phyloP scores from a whole-genome alignment of 2,888 invertebrate species.

The Xestia ashworthii region DNA sequence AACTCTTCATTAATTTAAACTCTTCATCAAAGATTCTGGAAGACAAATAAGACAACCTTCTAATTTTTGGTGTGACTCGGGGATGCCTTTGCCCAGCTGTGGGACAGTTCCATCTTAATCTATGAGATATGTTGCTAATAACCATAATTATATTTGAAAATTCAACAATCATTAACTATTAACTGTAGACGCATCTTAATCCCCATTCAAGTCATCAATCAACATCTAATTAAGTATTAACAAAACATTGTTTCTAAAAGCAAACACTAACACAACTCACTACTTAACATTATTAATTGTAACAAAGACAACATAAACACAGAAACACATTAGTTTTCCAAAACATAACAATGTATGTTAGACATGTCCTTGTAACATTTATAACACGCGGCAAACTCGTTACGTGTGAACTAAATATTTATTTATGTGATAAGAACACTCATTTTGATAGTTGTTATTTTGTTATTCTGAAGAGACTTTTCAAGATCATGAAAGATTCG shows the following conservation, averaged over 20 bases:
- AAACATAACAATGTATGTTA: constrained; percentile 36
- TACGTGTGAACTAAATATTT: constrained; percentile 29
- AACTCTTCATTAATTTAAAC: neutral
- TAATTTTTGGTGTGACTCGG: neutral
- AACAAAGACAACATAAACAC: constrained; percentile 34
- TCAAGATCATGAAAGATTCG: neutral
- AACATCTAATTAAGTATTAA: neutral
- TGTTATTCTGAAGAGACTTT: neutral
- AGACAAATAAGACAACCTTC: neutral
- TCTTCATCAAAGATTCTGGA: neutral
- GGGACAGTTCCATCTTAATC: neutral
- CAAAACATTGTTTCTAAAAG: constrained; percentile 8
- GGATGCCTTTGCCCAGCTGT: neutral
- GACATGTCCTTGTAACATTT: constrained; percentile 53
- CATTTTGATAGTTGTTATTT: constrained; percentile 15
- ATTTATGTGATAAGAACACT: constrained; percentile 26
- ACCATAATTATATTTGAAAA: neutral
- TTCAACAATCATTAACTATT: neutral
- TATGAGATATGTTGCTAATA: neutral
- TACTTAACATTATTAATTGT: constrained; percentile 14
- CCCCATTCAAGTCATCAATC: neutral
- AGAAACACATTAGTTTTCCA: constrained; percentile 32
- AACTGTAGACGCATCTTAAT: neutral
- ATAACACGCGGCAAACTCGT: constrained; percentile 14
- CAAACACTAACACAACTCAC: neutral